phyloP scores from a whole-genome alignment of 1,140 invertebrate genomes.

The Pomacea maculata region DNA sequence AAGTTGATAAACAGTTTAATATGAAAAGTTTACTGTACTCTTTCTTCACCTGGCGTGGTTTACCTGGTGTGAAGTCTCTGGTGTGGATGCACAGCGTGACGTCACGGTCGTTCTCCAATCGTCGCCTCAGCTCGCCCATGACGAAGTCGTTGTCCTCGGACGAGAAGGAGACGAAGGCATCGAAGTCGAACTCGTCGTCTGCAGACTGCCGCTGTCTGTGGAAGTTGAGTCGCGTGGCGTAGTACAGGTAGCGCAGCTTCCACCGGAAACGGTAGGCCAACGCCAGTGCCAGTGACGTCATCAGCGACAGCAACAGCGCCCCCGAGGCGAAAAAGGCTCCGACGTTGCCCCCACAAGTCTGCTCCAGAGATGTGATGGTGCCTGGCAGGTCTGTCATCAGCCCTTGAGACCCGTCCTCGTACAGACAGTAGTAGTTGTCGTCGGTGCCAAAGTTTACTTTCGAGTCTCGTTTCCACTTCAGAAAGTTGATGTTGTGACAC shows the following conservation, averaged over 20 bases:
- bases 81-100: conserved; percentile 44
- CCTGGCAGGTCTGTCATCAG: conserved; percentile 8
- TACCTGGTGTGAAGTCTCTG: conserved; percentile 44
- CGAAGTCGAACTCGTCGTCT: conserved; percentile 25
- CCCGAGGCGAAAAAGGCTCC: conserved; percentile 20
- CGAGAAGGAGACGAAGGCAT: conserved; percentile 47
- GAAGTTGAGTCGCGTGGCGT: conserved; percentile 31
- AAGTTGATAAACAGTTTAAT: no score
- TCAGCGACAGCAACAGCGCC: not conserved
- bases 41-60: not conserved
- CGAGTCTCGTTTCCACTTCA: conserved; percentile 32
- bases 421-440: conserved; percentile 24
- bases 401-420: conserved; percentile 6
- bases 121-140: not conserved
- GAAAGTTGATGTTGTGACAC: conserved; percentile 33
- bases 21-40: no score
- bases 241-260: conserved; percentile 47
- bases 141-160: conserved; percentile 38
- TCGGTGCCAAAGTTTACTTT: conserved; percentile 9
- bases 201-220: not conserved
- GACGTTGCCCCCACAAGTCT: conserved; percentile 22
- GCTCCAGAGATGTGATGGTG: conserved; percentile 24
- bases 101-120: conserved; percentile 31
- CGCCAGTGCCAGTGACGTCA: conserved; percentile 17
- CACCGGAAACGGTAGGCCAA: conserved; percentile 40